phyloP scores from a whole-genome alignment of 2,797 vertebrate species.

The Poliocrania exsul region DNA sequence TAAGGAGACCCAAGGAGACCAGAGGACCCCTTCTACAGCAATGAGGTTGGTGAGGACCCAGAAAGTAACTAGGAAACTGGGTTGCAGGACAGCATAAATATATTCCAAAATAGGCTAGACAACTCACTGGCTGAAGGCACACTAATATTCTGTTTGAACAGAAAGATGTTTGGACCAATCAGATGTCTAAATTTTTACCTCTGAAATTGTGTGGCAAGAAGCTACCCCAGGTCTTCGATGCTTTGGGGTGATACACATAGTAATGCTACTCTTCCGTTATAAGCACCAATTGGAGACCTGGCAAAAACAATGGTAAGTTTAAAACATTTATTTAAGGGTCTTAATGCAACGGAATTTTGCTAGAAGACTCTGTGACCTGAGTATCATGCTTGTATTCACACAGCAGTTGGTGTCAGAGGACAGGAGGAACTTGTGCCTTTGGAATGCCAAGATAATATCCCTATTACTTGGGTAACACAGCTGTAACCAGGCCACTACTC shows the following conservation, averaged over 20 bases:
- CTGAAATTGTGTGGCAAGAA: background rate
- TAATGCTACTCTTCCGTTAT: background rate
- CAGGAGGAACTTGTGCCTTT: background rate
- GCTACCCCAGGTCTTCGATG: no score
- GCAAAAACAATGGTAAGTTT: background rate
- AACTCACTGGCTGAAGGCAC: background rate
- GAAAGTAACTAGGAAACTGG: background rate
- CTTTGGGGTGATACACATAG: background rate
- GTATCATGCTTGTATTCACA: background rate
- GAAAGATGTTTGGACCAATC: background rate
- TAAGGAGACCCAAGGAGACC: background rate
- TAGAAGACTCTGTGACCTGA: background rate
- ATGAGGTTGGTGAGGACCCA: background rate
- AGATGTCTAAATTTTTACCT: background rate
- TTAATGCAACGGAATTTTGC: background rate
- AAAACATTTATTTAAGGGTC: background rate
- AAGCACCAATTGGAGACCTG: background rate
- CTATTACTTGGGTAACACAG: background rate
- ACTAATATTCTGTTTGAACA: background rate
- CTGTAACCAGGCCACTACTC: background rate
- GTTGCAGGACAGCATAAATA: background rate
- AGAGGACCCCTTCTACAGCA: background rate
- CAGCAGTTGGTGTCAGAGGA: background rate
- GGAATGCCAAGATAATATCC: background rate
- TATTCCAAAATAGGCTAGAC: background rate